Evolutionary conservation across 2,888 invertebrate species (phyloP).

Genomic region (Polyommatus icarus): DNA sequence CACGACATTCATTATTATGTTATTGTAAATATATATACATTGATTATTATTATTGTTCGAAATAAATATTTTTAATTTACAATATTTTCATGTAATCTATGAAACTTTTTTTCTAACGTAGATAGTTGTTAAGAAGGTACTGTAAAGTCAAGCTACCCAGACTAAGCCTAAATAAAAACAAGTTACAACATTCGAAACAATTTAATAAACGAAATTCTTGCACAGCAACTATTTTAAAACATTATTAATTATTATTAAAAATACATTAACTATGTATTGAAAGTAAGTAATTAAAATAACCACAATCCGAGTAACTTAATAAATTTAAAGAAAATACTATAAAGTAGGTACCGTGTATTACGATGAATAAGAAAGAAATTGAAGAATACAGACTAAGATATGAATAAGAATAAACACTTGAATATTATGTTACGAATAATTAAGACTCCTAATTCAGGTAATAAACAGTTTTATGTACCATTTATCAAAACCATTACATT

Average conservation of each 20-base stretch:
- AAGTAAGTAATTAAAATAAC: neutral
- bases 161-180: neutral
- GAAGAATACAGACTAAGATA: neutral
- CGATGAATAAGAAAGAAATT: neutral
- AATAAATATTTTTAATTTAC: constrained; percentile 7
- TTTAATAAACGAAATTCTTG: constrained; percentile 16
- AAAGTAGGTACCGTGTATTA: neutral
- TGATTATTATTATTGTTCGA: neutral
- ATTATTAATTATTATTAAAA: neutral
- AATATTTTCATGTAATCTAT: neutral
- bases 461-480: neutral
- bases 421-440: neutral
- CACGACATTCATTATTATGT: neutral
- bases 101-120: too few relatives aligned
- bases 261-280: neutral
- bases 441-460: neutral
- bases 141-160: neutral
- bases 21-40: constrained; percentile 6
- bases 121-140: too few relatives aligned
- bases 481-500: neutral
- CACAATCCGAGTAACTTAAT: neutral
- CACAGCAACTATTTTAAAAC: neutral
- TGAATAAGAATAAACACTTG: neutral
- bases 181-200: constrained; percentile 15
- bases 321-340: neutral